phyloP scores from a whole-genome alignment of 2,113 vertebrate species.

The Xiphophorus couchianus region DNA sequence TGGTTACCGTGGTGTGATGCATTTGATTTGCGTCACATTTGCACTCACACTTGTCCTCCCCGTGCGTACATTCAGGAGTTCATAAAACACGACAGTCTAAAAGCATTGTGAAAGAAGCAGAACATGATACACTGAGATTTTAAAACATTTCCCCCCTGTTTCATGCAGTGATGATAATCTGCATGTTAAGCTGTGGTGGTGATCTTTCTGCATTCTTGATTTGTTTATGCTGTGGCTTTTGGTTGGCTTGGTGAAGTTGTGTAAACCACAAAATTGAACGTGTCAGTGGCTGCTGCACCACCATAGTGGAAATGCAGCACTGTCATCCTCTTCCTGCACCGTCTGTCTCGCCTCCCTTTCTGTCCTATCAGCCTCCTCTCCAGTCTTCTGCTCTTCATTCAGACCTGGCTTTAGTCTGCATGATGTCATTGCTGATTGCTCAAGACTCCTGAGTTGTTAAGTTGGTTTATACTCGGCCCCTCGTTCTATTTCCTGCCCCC shows the following conservation, averaged over 20 bases:
- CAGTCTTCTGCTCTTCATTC: slow-evolving; percentile 28
- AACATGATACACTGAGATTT: background rate
- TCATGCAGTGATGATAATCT: slow-evolving; percentile 5
- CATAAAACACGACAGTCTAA: background rate
- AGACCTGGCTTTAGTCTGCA: slow-evolving; percentile 41
- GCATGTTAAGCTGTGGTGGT: slow-evolving; percentile 19
- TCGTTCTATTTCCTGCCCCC: slow-evolving; percentile 22
- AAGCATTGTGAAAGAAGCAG: background rate
- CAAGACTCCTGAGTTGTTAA: slow-evolving; percentile 42
- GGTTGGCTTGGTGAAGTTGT: slow-evolving; percentile 41
- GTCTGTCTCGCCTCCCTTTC: slow-evolving; percentile 17
- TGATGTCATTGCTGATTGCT: slow-evolving; percentile 67
- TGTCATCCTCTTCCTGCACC: slow-evolving; percentile 51
- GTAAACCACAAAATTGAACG: slow-evolving; percentile 41
- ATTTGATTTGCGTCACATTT: slow-evolving; percentile 41
- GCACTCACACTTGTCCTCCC: background rate
- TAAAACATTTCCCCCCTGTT: background rate
- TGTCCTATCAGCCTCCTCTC: slow-evolving; percentile 23
- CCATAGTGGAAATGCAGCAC: slow-evolving; percentile 64
- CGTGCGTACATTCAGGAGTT: background rate
- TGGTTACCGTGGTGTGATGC: slow-evolving; percentile 1
- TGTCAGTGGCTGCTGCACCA: slow-evolving; percentile 48
- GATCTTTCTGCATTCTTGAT: slow-evolving; percentile 17
- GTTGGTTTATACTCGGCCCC: slow-evolving; percentile 50
- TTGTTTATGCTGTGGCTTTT: slow-evolving; percentile 16